Evolutionary conservation across 1,140 invertebrate species (phyloP).

Genomic region (Eurosta solidaginis): DNA sequence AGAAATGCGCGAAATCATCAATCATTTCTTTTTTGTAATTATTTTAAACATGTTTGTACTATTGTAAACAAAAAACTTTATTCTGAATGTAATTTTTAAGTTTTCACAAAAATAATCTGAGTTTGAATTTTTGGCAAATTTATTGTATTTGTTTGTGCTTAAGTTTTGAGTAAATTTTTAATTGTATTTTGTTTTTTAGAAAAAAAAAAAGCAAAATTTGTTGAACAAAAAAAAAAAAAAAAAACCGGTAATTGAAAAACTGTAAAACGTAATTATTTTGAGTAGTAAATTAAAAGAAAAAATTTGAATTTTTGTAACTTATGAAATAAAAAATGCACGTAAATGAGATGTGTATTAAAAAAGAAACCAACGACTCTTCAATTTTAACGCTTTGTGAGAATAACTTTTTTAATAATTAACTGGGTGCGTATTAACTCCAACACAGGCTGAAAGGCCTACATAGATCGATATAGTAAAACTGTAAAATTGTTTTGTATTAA

Average conservation of each 20-base stretch:
- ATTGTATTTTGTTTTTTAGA: neutral
- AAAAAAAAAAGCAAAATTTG: neutral
- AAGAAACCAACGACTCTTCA: neutral
- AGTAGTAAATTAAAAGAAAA: slow-evolving; percentile 5
- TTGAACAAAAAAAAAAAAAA: neutral
- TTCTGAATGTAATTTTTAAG: slow-evolving; percentile 26
- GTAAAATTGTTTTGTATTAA: no score
- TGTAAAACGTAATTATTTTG: neutral
- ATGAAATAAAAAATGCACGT: slow-evolving; percentile 14
- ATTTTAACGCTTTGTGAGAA: neutral
- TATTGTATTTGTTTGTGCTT: neutral
- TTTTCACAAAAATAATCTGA: slow-evolving; percentile 9
- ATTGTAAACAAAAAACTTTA: neutral
- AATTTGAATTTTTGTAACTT: neutral
- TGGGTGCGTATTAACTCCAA: no score
- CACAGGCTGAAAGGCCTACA: no score
- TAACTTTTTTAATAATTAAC: no score
- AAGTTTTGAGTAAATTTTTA: neutral
- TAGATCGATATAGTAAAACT: no score
- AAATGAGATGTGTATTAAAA: neutral
- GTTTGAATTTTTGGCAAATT: slow-evolving; percentile 25
- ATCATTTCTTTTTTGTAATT: neutral
- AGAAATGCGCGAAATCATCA: neutral
- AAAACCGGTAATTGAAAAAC: neutral
- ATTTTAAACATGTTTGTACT: neutral